Percentiles rank a stretch among this genome's conserved stretches.
phyloP scores from a whole-genome alignment of 2,888 invertebrate species.

The Drosophila gaucha region DNA sequence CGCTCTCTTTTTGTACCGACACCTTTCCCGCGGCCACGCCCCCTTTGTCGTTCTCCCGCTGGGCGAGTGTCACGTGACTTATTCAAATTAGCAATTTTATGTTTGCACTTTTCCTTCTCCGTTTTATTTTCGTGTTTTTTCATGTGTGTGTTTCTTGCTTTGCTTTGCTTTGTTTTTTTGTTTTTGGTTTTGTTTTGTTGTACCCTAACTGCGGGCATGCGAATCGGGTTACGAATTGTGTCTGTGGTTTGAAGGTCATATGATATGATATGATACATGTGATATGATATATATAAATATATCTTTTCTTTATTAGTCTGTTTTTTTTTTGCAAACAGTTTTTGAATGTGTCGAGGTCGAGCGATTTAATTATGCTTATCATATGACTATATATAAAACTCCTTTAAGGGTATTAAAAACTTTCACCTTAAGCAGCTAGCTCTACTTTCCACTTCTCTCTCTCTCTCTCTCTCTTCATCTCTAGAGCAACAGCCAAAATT shows the following conservation, averaged over 20 bases:
- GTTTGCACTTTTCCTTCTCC: constrained; percentile 58
- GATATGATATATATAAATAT: too few species aligned
- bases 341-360: background rate
- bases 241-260: background rate
- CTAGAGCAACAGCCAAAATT: constrained; percentile 40
- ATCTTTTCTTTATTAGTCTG: too few species aligned
- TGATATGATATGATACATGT: too few species aligned
- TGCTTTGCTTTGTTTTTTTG: too few species aligned
- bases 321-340: background rate
- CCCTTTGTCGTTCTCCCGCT: background rate
- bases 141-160: constrained; percentile 21
- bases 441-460: background rate
- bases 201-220: constrained; percentile 4
- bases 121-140: constrained; percentile 14
- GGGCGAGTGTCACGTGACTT: constrained; percentile 74
- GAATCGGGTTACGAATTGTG: background rate
- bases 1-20: too few species aligned
- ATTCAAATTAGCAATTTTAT: constrained; percentile 79
- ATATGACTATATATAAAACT: too few species aligned
- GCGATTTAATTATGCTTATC: background rate
- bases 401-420: background rate
- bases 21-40: too few species aligned
- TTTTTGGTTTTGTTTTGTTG: too few species aligned
- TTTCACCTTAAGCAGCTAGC: background rate
- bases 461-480: constrained; percentile 2